Evolutionary conservation across 1,140 invertebrate genomes (phyloP).

Genomic region (Streblospio benedicti): DNA sequence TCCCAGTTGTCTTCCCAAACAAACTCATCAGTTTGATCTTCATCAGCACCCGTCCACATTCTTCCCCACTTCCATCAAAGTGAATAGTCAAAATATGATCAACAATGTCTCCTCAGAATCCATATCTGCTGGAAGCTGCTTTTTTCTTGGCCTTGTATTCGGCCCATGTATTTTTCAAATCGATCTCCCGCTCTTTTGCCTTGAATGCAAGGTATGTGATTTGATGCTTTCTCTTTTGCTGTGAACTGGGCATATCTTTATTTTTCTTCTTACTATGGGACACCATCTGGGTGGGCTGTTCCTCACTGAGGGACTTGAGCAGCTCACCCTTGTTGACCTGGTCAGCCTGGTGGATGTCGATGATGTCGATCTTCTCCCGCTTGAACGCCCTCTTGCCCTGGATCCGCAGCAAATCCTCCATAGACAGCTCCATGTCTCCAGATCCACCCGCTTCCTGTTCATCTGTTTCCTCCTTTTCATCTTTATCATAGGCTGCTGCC

Average conservation of each 20-base stretch:
- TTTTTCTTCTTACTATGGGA: slow-evolving; percentile 50
- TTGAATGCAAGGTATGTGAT: slow-evolving; percentile 90
- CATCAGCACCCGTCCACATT: slow-evolving; percentile 85
- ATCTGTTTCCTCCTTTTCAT: neutral
- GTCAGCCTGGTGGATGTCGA: slow-evolving; percentile 75
- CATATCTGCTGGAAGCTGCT: slow-evolving; percentile 61
- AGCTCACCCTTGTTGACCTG: slow-evolving; percentile 69
- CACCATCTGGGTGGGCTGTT: slow-evolving; percentile 53
- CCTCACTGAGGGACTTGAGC: slow-evolving; percentile 70
- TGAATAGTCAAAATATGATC: too few species aligned
- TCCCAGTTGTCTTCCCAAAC: slow-evolving; percentile 99
- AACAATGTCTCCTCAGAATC: slow-evolving; percentile 37
- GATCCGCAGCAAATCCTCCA: slow-evolving; percentile 42
- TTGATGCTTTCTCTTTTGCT: slow-evolving; percentile 80
- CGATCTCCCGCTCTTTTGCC: slow-evolving; percentile 86
- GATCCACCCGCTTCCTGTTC: neutral
- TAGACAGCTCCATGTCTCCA: neutral
- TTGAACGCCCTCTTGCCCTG: slow-evolving; percentile 49
- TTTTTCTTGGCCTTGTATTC: slow-evolving; percentile 70
- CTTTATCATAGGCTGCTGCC: neutral
- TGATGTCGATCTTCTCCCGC: slow-evolving; percentile 55
- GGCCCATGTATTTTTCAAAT: slow-evolving; percentile 88
- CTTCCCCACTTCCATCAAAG: too few species aligned
- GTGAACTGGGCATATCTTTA: slow-evolving; percentile 57
- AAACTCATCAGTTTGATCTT: slow-evolving; percentile 86